Conservation (phyloP, 2,797 vertebrate species). For the Rhadinocentrus ornatus region DNA sequence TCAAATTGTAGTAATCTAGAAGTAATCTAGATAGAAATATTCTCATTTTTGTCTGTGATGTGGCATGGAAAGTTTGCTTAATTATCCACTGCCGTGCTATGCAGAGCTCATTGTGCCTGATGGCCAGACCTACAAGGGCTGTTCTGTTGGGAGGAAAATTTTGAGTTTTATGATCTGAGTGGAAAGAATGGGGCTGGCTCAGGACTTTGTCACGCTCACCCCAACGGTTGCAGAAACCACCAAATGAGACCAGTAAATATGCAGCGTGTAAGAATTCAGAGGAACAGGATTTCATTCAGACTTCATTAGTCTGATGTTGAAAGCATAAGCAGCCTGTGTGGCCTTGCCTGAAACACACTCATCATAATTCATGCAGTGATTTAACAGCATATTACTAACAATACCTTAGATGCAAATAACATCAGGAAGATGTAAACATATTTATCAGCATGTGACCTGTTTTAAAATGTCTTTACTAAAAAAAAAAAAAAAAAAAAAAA, state of each 20-base stretch:
- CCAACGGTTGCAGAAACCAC: slow-evolving; percentile 68
- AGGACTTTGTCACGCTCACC: slow-evolving; percentile 72
- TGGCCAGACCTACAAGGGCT: slow-evolving; percentile 58
- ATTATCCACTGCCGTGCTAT: slow-evolving; percentile 56
- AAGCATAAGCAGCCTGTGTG: slow-evolving; percentile 65
- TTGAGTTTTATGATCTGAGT: slow-evolving; percentile 76
- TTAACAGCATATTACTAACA: slow-evolving; percentile 21
- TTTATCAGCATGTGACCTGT: slow-evolving; percentile 11
- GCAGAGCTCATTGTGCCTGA: slow-evolving; percentile 47
- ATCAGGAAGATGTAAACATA: slow-evolving; percentile 8
- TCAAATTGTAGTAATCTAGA: not conserved
- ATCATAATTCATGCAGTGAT: slow-evolving; percentile 18
- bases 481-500: not conserved
- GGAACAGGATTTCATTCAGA: slow-evolving; percentile 62
- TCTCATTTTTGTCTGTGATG: slow-evolving; percentile 55
- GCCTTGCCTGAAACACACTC: slow-evolving; percentile 46
- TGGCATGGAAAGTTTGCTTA: slow-evolving; percentile 65
- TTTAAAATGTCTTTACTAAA: not conserved
- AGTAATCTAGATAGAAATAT: slow-evolving; percentile 48
- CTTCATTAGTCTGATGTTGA: slow-evolving; percentile 64
- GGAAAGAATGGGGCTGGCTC: slow-evolving; percentile 79
- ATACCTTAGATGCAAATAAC: slow-evolving; percentile 26
- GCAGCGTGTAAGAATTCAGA: slow-evolving; percentile 69
- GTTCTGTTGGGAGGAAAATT: slow-evolving; percentile 69
- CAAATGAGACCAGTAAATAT: slow-evolving; percentile 75